Evolutionary conservation across 2,888 invertebrate species (phyloP), one percentile per base, ranked within the genome.

Genomic region (Idaea dimidiata): DNA sequence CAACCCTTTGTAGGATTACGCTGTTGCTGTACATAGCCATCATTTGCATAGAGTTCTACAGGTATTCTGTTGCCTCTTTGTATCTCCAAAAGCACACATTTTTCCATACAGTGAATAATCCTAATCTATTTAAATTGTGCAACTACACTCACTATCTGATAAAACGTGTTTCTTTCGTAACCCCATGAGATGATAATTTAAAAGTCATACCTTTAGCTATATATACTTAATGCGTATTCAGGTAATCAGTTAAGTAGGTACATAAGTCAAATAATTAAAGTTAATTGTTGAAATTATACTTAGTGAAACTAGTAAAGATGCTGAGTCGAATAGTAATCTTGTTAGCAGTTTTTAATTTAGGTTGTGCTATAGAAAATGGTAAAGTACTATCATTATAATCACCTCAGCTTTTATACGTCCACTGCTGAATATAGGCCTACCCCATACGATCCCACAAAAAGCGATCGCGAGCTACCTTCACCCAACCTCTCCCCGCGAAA

Each of bases 301-400:
- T 43, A 24, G 43, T 8, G 0, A 8, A 43, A 43, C 43, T 43
- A 3, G 14, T 14, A 43, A 43, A 43, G 10, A 43, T 43, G 43
- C 6, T 8, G 43, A 43, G 43, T 43, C 43, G 10, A 43, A 43
- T 43, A 43, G 10, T 43, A 14, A 14, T 43, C 43, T 43, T 43
- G 43, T 43, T 43, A 43, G 43, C 10, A 10, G 8, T 43, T 8
- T 14, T 43, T 43, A 43, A 43, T 43, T 43, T 43, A 10, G 3
- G 43, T 10, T 3, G 43, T 43, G 8, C 14, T 76, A 77, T 78
- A 78, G 43, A 10, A 43, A 43, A 43, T 43, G 43, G 43, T 43
- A 43, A 43, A 14, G 14, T 14, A 32, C 6, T 8, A 32, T 32
- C 6, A 6, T 32, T 8, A 1, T 6, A 32, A 32, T 32, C 6